A percentile compares a stretch with the other conserved stretches of the same genome.
Evolutionary conservation across 2,113 vertebrate genomes (phyloP).

Genomic region (Balaenoptera acutorostrata): DNA sequence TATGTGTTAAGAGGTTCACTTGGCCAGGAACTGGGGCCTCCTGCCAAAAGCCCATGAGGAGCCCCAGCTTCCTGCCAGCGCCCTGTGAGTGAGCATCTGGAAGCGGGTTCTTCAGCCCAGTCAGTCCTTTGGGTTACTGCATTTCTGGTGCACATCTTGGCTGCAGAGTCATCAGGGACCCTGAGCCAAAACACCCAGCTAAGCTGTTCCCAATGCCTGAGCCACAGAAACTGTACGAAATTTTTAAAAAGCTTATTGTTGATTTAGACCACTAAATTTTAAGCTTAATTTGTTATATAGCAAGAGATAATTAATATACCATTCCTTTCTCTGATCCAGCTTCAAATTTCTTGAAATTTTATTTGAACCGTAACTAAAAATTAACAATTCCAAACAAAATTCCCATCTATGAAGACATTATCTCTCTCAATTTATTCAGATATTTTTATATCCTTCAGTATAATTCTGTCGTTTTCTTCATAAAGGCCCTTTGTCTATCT

Average conservation of each 20-base stretch:
- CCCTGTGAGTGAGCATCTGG: background rate
- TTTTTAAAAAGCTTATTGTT: background rate
- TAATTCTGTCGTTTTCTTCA: constrained; percentile 23
- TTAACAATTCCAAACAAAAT: background rate
- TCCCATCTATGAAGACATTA: background rate
- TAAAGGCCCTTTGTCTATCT: background rate
- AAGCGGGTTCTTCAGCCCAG: background rate
- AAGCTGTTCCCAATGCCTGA: background rate
- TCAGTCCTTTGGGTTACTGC: background rate
- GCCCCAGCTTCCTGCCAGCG: no score
- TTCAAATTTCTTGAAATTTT: constrained; percentile 5
- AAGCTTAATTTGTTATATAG: background rate
- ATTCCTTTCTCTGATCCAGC: background rate
- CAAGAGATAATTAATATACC: background rate
- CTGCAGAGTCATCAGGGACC: background rate
- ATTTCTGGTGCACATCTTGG: background rate
- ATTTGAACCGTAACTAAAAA: background rate
- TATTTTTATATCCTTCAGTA: background rate
- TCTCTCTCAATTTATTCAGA: background rate
- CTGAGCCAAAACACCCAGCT: background rate
- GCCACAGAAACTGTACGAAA: background rate
- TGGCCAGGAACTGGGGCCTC: background rate
- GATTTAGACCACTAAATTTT: background rate
- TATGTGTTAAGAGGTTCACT: background rate
- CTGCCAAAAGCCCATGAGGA: background rate